Evolutionary conservation across 2,113 vertebrate species (phyloP), one percentile per base, ranked within the genome.

Genomic region (Trichomycterus rosablanca): DNA sequence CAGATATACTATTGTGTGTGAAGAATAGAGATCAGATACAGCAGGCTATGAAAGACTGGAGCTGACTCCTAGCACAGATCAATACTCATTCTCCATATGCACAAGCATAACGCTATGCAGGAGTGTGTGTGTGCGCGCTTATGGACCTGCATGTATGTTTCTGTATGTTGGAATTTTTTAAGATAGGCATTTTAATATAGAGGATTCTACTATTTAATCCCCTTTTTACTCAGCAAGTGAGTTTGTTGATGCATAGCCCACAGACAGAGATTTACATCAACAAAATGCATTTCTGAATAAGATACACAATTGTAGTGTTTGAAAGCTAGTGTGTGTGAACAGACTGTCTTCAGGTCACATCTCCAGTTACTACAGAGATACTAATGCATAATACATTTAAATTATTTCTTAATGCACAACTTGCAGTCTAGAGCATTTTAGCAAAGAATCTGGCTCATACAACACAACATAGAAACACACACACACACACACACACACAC

Each of bases 51-150:
- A 65, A 70, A 66, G 53, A 63, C 51, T 46, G 66, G 57, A 52
- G 43, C 72, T 48, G 48, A 42, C 66, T 42, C 46, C 35, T 20
- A 50, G 35, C 19, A 14, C n/a, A 46, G 57, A 74, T 74, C 63
- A 66, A 74, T 74, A 70, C 59, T 50, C 57, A 46, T 69, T 69
- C 62, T 65, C 50, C 32, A 60, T 66, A 68, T 71, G 56, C 39
- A 63, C 56, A 64, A 39, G 43, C 55, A 60, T 32, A 58, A 58
- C 22, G 7, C 50, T 2, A 37, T 8, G 42, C 22, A 18, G 30
- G 63, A 4, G 32, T 42, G 48, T 30, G 30, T 12, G 61, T 14
- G 7, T 28, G 49, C 20, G 48, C 7, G 44, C 18, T 7, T 49
- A 19, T 39, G 37, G 7, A 22, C n/a, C 2, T 39, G 28, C 12